Conservation (phyloP, 2,113 vertebrate genomes). For the Acrocephalus arundinaceus region DNA sequence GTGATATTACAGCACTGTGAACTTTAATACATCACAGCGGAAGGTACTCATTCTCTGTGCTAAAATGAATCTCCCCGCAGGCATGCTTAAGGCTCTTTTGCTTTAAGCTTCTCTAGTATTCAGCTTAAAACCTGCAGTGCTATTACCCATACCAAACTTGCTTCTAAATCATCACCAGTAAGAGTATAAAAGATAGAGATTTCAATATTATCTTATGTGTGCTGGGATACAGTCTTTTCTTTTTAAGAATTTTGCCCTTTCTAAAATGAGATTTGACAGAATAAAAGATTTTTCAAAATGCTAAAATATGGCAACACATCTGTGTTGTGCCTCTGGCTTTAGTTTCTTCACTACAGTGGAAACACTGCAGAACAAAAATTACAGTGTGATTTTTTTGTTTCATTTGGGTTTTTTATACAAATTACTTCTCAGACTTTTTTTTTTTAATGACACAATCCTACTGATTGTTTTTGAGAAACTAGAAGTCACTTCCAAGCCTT, state of each 20-base stretch:
- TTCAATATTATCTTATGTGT: not conserved
- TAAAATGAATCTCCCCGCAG: not conserved
- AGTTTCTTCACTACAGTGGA: not conserved
- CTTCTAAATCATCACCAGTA: not conserved
- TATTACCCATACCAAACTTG: not conserved
- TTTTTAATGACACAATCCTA: not conserved
- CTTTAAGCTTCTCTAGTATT: not conserved
- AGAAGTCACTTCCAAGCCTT: not conserved
- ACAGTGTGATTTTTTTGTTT: not conserved
- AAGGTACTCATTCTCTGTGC: not conserved
- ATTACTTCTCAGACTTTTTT: not conserved
- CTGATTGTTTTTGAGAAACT: not conserved
- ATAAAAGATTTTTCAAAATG: not conserved
- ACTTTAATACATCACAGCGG: not conserved
- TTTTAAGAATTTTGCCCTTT: not conserved
- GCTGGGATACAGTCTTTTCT: not conserved
- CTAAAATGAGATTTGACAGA: not conserved
- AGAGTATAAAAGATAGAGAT: not conserved
- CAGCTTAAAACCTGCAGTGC: not conserved
- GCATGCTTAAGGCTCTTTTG: conserved; percentile 30
- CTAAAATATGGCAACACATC: not conserved
- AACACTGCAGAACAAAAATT: not conserved
- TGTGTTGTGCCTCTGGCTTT: not conserved
- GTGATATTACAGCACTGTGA: not conserved
- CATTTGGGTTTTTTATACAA: not conserved